A percentile compares a stretch with the other conserved stretches of the same genome.
phyloP scores from a whole-genome alignment of 2,888 invertebrate species.

The Lordiphosa andalusiaca region DNA sequence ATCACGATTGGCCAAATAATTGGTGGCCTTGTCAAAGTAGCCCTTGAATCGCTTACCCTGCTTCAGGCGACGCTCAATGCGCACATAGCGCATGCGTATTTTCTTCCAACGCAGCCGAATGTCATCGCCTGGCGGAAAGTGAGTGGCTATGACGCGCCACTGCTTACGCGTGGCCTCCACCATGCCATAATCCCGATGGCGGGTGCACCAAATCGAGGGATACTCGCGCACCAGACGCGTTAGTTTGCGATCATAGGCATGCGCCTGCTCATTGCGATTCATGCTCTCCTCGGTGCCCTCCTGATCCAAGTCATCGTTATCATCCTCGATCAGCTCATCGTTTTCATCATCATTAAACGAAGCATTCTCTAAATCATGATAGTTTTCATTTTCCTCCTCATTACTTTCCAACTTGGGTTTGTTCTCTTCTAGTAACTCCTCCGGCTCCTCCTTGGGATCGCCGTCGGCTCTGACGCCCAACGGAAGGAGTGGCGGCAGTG shows the following conservation, averaged over 20 bases:
- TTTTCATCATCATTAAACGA: slow-evolving; percentile 20
- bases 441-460: slow-evolving; percentile 54
- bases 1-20: slow-evolving; percentile 73
- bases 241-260: slow-evolving; percentile 73
- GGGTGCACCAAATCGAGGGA: slow-evolving; percentile 77
- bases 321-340: slow-evolving; percentile 48
- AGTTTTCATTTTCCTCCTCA: slow-evolving; percentile 18
- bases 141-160: slow-evolving; percentile 74
- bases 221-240: slow-evolving; percentile 71
- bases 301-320: slow-evolving; percentile 52
- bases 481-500: slow-evolving; percentile 68
- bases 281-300: slow-evolving; percentile 73
- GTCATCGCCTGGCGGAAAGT: slow-evolving; percentile 70
- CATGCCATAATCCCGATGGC: slow-evolving; percentile 76
- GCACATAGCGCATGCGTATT: slow-evolving; percentile 74
- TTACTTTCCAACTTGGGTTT: slow-evolving; percentile 16
- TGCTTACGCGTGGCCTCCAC: slow-evolving; percentile 73
- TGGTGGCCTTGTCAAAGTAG: slow-evolving; percentile 77
- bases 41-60: slow-evolving; percentile 76
- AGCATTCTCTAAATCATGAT: slow-evolving; percentile 25
- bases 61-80: slow-evolving; percentile 63
- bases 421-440: slow-evolving; percentile 21
- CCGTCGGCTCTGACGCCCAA: slow-evolving; percentile 62
- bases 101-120: slow-evolving; percentile 77
- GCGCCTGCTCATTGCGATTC: slow-evolving; percentile 74